Conservation (phyloP, 2,113 vertebrate species). For the Campylorhamphus procurvoides region DNA sequence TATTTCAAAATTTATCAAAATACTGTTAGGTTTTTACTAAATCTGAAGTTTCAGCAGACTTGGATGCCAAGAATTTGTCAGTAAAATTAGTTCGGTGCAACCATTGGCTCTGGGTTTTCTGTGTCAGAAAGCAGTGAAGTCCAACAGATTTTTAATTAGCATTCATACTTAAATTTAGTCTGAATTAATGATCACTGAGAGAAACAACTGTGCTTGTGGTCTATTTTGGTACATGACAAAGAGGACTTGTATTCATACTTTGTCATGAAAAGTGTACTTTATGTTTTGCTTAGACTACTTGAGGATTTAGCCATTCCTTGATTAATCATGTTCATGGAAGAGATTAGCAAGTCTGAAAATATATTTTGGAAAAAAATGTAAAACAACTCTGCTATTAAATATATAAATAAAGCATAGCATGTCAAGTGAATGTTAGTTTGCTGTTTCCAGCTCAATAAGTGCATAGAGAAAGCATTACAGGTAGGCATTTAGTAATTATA, state of each 20-base stretch:
- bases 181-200: constrained; percentile 53
- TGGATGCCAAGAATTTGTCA: constrained; percentile 62
- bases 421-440: not conserved
- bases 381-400: not conserved
- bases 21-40: constrained; percentile 47
- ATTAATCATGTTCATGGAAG: not conserved
- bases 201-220: constrained; percentile 25
- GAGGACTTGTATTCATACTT: not conserved
- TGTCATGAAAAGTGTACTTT: not conserved
- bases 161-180: constrained; percentile 20
- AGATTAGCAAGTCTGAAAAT: not conserved
- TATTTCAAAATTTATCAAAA: constrained; percentile 69
- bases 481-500: not conserved
- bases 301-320: not conserved
- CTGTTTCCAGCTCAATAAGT: not conserved
- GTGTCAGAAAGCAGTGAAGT: constrained; percentile 30
- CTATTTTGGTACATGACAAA: not conserved
- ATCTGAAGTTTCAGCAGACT: constrained; percentile 62
- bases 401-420: not conserved
- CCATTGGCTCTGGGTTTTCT: not conserved
- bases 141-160: constrained; percentile 63
- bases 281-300: not conserved
- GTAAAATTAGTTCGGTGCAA: constrained; percentile 59
- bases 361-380: not conserved
- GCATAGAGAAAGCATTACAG: not conserved